phyloP scores from a whole-genome alignment of 1,140 invertebrate species.

The Homalodisca vitripennis region DNA sequence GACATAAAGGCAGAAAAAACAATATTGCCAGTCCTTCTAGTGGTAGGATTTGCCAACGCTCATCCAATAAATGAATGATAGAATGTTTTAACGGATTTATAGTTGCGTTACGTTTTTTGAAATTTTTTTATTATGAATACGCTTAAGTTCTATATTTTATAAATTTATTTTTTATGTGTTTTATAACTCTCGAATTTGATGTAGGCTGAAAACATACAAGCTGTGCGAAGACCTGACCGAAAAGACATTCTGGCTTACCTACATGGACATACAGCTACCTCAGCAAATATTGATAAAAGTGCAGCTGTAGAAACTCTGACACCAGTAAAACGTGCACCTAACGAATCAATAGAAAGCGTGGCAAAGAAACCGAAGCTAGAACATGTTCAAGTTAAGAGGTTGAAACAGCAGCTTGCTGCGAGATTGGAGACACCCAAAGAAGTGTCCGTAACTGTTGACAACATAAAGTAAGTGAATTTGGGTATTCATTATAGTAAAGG shows the following conservation, averaged over 20 bases:
- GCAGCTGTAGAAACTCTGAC: constrained; percentile 95
- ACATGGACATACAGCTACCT: constrained; percentile 91
- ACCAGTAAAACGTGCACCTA: constrained; percentile 83
- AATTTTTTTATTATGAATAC: too few relatives aligned
- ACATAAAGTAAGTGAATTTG: constrained; percentile 74
- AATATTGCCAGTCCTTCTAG: too few relatives aligned
- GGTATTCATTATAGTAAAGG: too few relatives aligned
- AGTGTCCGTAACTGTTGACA: constrained; percentile 87
- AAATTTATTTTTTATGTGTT: too few relatives aligned
- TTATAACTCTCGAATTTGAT: too few relatives aligned
- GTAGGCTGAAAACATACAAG: constrained; percentile 87
- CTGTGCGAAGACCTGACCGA: constrained; percentile 86
- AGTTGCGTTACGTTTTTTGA: too few relatives aligned
- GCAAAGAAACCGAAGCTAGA: constrained; percentile 93
- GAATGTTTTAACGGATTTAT: too few relatives aligned
- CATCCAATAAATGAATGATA: too few relatives aligned
- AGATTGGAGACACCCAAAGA: constrained; percentile 93
- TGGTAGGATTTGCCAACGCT: too few relatives aligned
- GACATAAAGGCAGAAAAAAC: too few relatives aligned
- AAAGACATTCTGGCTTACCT: constrained; percentile 94
- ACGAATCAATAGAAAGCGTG: constrained; percentile 73
- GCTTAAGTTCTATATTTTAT: too few relatives aligned
- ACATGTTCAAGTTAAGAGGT: constrained; percentile 88
- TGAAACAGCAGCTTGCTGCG: constrained; percentile 92
- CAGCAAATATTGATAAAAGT: constrained; percentile 94